Evolutionary conservation across 2,797 vertebrate genomes (phyloP), one percentile per base, ranked within the genome.

Genomic region (Danio tinwini): DNA sequence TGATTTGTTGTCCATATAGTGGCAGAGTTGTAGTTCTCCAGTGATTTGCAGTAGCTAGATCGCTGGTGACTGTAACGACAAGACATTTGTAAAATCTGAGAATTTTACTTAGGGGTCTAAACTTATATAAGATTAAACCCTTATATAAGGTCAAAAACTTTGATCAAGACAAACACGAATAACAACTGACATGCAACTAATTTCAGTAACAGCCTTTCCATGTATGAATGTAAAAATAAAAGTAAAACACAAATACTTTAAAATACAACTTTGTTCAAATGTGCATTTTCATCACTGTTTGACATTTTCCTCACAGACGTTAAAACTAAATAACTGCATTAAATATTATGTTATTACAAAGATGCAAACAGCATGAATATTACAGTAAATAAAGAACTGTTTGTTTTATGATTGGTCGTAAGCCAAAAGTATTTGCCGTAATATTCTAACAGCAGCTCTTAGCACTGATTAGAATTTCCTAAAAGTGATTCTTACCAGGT

Each of bases 251-350:
- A 52, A 53, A 39, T 40, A 53, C n/a, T n/a, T n/a, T n/a, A n/a
- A n/a, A n/a, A n/a, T n/a, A n/a, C n/a, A n/a, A n/a, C 67, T 40
- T n/a, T 53, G 17, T 39, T 53, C 49, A 19, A 70, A 50, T 70
- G 39, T 40, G 29, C 6, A 11, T 10, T 52, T 53, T 16, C 49
- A 70, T 52, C 37, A 70, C 29, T 53, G 67, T 53, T 68, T 68
- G 65, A 68, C 65, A 7, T 68, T 68, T 39, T 68, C 4, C 21
- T 65, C 56, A 52, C 44, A 37, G 44, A 78, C 44, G 61, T 55
- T 67, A n/a, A 68, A 68, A 52, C 47, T 69, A 39, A 52, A 69
- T 65, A 52, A n/a, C 69, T 4, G 65, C 65, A 69, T 52, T 69
- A 47, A 69, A 50, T 4, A 69, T n/a, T 52, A 47, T 39, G 65